phyloP scores from a whole-genome alignment of 1,140 invertebrate genomes.

The Apis florea region DNA sequence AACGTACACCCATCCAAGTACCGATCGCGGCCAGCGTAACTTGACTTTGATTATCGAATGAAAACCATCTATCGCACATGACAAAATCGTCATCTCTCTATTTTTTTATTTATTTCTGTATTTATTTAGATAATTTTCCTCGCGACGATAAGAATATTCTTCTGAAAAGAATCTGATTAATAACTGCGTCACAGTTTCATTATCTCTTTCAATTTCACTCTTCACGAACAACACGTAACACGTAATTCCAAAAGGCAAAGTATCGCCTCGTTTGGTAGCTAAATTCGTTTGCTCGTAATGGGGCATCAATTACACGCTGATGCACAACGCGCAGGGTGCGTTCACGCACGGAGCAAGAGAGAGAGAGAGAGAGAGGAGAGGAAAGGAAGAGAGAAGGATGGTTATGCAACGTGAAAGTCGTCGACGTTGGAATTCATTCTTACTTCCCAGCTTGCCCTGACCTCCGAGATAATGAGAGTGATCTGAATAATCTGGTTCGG shows the following conservation, averaged over 20 bases:
- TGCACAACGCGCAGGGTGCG: not conserved
- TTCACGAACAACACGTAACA: not conserved
- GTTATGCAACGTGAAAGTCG: slow-evolving; percentile 64
- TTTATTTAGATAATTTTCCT: too few species aligned
- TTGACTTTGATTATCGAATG: too few species aligned
- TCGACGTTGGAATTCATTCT: slow-evolving; percentile 65
- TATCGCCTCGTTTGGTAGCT: slow-evolving; percentile 9
- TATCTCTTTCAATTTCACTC: not conserved
- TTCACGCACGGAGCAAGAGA: not conserved
- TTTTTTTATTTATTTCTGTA: too few species aligned
- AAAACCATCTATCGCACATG: too few species aligned
- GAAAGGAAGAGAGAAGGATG: not conserved
- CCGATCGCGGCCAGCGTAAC: not conserved
- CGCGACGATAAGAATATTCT: too few species aligned
- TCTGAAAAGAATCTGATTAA: too few species aligned
- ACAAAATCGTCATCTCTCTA: too few species aligned
- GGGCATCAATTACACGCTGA: slow-evolving; percentile 2
- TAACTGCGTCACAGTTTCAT: too few species aligned
- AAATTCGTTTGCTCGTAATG: slow-evolving; percentile 16
- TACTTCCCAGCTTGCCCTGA: slow-evolving; percentile 66
- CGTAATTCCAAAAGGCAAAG: not conserved
- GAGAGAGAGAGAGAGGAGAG: not conserved
- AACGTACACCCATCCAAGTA: not conserved
- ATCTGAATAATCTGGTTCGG: slow-evolving; percentile 58
- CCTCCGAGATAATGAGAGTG: slow-evolving; percentile 66